Evolutionary conservation across 2,888 invertebrate genomes (phyloP).

Genomic region (Creontiades dilutus): DNA sequence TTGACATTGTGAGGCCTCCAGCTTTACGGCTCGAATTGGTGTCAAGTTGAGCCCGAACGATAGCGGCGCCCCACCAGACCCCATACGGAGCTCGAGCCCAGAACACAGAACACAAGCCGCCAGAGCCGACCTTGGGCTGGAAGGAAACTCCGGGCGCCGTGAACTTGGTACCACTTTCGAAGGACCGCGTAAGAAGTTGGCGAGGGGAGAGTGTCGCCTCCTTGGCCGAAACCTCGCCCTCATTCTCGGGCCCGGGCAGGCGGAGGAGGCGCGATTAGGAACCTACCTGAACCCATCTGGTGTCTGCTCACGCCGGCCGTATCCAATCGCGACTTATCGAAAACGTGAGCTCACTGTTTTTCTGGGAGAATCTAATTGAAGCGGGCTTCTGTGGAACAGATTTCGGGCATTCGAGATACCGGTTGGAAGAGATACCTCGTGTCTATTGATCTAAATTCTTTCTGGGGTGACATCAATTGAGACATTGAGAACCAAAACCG

Average conservation of each 20-base stretch:
- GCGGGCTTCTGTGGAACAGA: too few species aligned
- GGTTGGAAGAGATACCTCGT: too few species aligned
- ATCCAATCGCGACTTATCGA: too few species aligned
- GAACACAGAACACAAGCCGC: background rate
- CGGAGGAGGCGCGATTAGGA: background rate
- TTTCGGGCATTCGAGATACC: too few species aligned
- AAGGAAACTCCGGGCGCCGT: conserved; percentile 24
- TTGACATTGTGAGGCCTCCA: conserved; percentile 41
- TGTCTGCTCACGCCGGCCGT: too few species aligned
- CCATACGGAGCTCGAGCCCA: background rate
- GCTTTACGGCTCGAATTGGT: conserved; percentile 57
- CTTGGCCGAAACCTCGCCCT: conserved; percentile 66
- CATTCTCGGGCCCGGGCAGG: conserved; percentile 42
- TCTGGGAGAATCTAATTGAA: too few species aligned
- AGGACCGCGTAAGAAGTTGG: background rate
- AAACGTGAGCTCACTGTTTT: too few species aligned
- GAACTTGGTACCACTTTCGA: conserved; percentile 66
- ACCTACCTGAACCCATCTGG: too few species aligned
- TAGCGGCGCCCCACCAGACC: background rate
- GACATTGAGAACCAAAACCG: too few species aligned
- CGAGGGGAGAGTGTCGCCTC: background rate
- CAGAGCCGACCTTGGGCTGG: conserved; percentile 19
- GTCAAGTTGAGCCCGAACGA: conserved; percentile 59
- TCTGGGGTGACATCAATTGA: too few species aligned
- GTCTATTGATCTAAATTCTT: too few species aligned